Conservation (phyloP, 2,113 vertebrate species). For the Himantopus leucocephalus region DNA sequence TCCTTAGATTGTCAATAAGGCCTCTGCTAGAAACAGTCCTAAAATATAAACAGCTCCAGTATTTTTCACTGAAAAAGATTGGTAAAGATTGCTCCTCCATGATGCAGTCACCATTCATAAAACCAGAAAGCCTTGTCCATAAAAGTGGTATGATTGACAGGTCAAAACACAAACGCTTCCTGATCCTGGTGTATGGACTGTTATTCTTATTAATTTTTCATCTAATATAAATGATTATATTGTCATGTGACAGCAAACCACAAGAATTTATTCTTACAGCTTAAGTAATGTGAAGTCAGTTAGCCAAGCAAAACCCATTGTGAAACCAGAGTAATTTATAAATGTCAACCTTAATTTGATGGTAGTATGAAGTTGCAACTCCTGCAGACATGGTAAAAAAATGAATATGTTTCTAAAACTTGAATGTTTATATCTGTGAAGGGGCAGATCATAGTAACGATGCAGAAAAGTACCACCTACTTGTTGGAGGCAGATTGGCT, state of each 20-base stretch:
- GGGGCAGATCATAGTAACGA: background rate
- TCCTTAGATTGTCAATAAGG: background rate
- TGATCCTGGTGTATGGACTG: background rate
- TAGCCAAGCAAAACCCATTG: constrained; percentile 59
- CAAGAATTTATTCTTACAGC: constrained; percentile 28
- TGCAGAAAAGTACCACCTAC: background rate
- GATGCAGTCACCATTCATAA: background rate
- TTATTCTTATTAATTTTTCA: constrained; percentile 50
- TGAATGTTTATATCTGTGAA: background rate
- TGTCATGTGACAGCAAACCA: constrained; percentile 34
- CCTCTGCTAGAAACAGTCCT: background rate
- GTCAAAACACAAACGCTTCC: constrained; percentile 33
- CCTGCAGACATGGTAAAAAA: background rate
- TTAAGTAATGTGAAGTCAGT: constrained; percentile 52
- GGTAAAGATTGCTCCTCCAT: background rate
- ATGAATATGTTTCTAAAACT: background rate
- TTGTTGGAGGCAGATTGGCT: background rate
- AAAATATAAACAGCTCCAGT: background rate
- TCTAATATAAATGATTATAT: constrained; percentile 38
- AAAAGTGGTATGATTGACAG: background rate
- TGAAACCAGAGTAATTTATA: constrained; percentile 60
- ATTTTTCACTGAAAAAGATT: background rate
- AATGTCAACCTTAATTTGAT: constrained; percentile 55
- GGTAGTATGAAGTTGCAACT: constrained; percentile 26
- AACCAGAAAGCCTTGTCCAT: background rate